Conservation (phyloP, 2,113 vertebrate species). For the Eurystomus gularis region DNA sequence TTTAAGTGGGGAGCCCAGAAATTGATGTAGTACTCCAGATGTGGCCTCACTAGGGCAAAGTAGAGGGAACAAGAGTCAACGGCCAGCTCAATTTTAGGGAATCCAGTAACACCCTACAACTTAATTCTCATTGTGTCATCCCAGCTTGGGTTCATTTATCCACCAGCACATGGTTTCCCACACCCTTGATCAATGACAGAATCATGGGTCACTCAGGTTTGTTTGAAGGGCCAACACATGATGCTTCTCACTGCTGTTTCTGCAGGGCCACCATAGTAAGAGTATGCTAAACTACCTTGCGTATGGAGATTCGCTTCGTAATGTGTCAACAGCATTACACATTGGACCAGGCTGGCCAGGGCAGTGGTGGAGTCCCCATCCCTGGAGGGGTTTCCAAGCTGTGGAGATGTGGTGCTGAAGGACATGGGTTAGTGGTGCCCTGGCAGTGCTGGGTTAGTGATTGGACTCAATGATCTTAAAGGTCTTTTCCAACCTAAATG, state of each 20-base stretch:
- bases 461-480: background rate
- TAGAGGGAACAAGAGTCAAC: background rate
- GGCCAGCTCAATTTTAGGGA: background rate
- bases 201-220: background rate
- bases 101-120: background rate
- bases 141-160: background rate
- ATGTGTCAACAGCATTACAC: too few species aligned
- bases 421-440: background rate
- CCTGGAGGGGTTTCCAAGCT: background rate
- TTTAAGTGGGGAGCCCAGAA: background rate
- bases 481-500: background rate
- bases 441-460: rapidly evolving
- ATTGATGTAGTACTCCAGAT: too few species aligned
- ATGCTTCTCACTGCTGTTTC: background rate
- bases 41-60: too few species aligned
- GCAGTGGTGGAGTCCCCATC: background rate
- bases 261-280: background rate
- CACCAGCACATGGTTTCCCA: background rate
- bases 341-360: background rate
- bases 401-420: background rate
- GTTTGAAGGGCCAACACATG: background rate
- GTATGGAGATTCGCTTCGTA: background rate
- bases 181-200: rapidly evolving
- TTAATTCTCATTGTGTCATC: background rate
- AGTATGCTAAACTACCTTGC: background rate